Evolutionary conservation across 2,888 invertebrate species (phyloP).

Genomic region (Brachypalpus laphriformis): DNA sequence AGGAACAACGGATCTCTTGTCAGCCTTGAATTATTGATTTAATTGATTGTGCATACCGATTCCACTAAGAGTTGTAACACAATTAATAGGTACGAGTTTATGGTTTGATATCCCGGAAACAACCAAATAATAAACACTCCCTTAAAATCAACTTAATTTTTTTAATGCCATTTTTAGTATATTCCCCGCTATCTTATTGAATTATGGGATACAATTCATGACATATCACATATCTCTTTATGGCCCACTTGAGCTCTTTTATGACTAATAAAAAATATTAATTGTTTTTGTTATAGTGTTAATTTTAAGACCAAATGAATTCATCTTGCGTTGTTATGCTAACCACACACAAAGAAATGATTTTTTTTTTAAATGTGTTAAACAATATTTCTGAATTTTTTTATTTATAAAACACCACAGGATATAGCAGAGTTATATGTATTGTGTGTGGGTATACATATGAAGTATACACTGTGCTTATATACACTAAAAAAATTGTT

Average conservation of each 20-base stretch:
- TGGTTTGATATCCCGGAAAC: too few relatives aligned
- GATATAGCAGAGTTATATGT: background rate
- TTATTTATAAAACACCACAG: constrained; percentile 1
- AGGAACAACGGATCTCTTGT: too few relatives aligned
- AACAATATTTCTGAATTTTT: background rate
- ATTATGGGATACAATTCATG: background rate
- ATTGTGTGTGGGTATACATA: background rate
- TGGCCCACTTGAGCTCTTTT: constrained; percentile 4
- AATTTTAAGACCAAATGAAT: constrained; percentile 20
- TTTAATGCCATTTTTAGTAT: background rate
- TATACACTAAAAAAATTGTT: background rate
- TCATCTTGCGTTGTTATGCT: constrained; percentile 18
- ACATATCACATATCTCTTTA: background rate
- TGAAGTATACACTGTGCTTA: constrained; percentile 4
- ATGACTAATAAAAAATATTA: constrained; percentile 22
- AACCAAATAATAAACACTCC: background rate
- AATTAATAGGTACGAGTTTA: too few relatives aligned
- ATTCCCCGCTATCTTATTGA: background rate
- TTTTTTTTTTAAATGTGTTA: background rate
- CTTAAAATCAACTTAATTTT: background rate
- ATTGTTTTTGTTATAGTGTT: constrained; percentile 2
- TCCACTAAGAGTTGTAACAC: too few relatives aligned
- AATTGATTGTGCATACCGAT: too few relatives aligned
- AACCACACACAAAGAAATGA: background rate
- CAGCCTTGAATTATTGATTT: too few relatives aligned